Evolutionary conservation across 2,888 invertebrate genomes (phyloP).

Genomic region (Galerucella nymphaeae): DNA sequence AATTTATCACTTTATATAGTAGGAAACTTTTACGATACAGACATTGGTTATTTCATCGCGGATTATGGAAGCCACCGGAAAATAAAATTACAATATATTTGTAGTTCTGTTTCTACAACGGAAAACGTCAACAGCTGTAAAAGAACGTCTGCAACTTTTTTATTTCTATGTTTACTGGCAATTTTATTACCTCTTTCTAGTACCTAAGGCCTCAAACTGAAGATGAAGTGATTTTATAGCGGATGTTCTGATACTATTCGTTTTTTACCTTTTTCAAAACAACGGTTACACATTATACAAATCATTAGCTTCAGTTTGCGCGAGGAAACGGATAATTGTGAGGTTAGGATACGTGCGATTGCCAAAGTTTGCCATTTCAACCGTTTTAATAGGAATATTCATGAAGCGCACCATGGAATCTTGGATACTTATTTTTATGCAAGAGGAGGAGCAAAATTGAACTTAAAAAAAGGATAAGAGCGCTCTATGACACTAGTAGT

Average conservation of each 20-base stretch:
- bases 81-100: constrained; percentile 17
- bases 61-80: constrained; percentile 1
- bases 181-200: constrained; percentile 19
- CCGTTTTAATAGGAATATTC: no score
- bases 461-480: no score
- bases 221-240: constrained; percentile 27
- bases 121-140: constrained; percentile 21
- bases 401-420: not conserved
- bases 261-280: constrained; percentile 9
- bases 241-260: constrained; percentile 15
- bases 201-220: constrained; percentile 19
- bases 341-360: not conserved
- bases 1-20: not conserved
- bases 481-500: no score
- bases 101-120: constrained; percentile 16
- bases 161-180: constrained; percentile 22
- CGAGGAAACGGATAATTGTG: not conserved
- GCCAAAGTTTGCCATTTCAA: not conserved
- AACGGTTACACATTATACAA: constrained; percentile 6
- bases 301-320: not conserved
- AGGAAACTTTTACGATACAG: not conserved
- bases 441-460: no score
- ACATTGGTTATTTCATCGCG: not conserved
- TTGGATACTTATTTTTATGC: no score
- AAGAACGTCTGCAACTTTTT: constrained; percentile 14